Base-by-base conservation (phyloP, 2,797 vertebrate genomes). In the Leptatherina wallacei region DNA sequence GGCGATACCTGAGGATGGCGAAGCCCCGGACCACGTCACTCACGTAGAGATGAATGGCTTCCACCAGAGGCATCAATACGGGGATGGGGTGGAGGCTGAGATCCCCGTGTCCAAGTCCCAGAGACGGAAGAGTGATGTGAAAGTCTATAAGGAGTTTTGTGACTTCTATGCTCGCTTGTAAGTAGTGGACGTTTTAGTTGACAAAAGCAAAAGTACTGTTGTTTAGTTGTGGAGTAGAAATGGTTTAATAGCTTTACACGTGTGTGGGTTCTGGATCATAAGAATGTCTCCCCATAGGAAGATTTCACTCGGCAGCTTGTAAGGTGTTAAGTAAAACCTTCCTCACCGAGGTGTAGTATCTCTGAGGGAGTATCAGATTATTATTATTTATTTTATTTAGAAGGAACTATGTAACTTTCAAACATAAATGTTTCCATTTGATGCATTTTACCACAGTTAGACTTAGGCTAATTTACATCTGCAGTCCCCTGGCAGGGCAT, bases 91-190 rank as follows among this genome's bases (percentile, higher is more conserved):
- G 0, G 95, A 91, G 60, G 92, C 95, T 74, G 96, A 98, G 86
- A 93, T 96, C 75, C 95, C 95, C 0, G 95, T 96, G 64, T 97
- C 97, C 80, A 98, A 96, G 80, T 86, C 96, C 62, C 97, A 98
- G 81, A 96, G 95, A 80, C 95, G 97, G 71, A 96, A 95, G 75
- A 99, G 98, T 77, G 97, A 99, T 64, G 90, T 96, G 57, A 97
- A 97, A 92, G 96, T 99, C 87, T 99, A 98, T 93, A 99, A 98
- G 92, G 98, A 99, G 89, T 98, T 99, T 82, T 99, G 98, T 94
- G 98, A 99, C 93, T 99, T 99, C 88, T 99, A 99, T 82, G 96
- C 97, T 52, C 96, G 93, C 91, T 97, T 96, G 98, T 99, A 94
- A 99, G 98, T 98, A 54, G 24, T 47, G n/a, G 13, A 52, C 2